Conservation (phyloP, 1,140 invertebrate genomes). For the Eupristina koningsbergeri region DNA sequence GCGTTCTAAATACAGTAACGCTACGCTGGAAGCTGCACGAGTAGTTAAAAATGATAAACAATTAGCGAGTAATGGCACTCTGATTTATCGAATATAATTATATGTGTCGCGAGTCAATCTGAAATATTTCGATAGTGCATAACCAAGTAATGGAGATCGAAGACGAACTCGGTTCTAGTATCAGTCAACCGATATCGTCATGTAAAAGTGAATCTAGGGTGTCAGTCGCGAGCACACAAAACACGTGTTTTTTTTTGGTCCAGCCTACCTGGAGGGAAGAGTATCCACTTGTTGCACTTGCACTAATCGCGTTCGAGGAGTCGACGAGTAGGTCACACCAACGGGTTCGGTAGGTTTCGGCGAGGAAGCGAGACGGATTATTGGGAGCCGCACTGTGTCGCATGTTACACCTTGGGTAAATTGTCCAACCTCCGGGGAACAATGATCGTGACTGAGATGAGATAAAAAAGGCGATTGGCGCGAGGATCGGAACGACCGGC, state of each 20-base stretch:
- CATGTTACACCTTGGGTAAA: background rate
- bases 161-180: too few relatives aligned
- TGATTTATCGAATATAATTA: background rate
- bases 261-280: background rate
- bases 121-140: background rate
- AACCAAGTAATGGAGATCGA: too few relatives aligned
- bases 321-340: background rate
- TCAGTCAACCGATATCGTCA: too few relatives aligned
- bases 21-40: too few relatives aligned
- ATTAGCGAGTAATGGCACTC: background rate
- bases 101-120: background rate
- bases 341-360: background rate
- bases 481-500: background rate
- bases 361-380: background rate
- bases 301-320: background rate
- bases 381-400: background rate
- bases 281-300: background rate
- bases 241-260: too few relatives aligned
- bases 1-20: too few relatives aligned
- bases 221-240: too few relatives aligned
- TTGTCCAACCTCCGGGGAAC: background rate
- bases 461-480: background rate
- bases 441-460: background rate
- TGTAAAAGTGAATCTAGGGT: too few relatives aligned
- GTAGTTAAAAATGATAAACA: background rate